Base-by-base conservation (phyloP, 2,797 vertebrate genomes). In the Chiroxiphia lanceolata region DNA sequence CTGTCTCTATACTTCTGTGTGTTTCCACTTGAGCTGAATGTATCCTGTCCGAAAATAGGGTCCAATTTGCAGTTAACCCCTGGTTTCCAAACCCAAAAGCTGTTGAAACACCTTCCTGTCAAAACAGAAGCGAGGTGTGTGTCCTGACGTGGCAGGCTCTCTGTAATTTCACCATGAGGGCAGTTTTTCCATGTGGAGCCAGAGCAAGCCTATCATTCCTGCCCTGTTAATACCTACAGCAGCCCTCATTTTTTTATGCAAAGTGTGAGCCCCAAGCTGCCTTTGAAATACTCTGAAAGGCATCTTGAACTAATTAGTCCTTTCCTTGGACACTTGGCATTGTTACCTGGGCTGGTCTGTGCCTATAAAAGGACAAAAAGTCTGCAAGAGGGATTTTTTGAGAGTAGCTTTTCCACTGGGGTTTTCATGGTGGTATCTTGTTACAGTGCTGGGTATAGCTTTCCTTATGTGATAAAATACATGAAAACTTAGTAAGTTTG, bases 281-380 rank as follows among this genome's bases (percentile, higher is more conserved):
- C 75, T 80, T 80, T 92, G 77, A 64, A 94, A 67, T 61, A 59
- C 54, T 76, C 70, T 91, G 74, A 88, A 82, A 93, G 90, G 64
- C 91, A 67, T 90, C 83, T 77, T 95, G 88, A 86, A 75, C 68
- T 90, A 94, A 90, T 84, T 87, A 76, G 33, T 77, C 81, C 81
- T 92, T 93, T 74, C 90, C 4, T 1, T 77, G 87, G 80, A 57
- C 86, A 38, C 33, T 57, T 72, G 53, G 34, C 77, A n/a, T 91
- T 83, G 33, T 70, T 95, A 95, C 94, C 95, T 96, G 86, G 60
- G 34, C 87, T 74, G 48, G n/a, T 72, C 80, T 57, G 74, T 44
- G 85, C 80, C 91, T 92, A 19, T 84, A 68, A 94, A 94, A 90
- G 88, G 68, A 74, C 57, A 75, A 45, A 61, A 89, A 44, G 38